Evolutionary conservation across 2,797 vertebrate genomes (phyloP).

Genomic region (Leucoraja ocellata): DNA sequence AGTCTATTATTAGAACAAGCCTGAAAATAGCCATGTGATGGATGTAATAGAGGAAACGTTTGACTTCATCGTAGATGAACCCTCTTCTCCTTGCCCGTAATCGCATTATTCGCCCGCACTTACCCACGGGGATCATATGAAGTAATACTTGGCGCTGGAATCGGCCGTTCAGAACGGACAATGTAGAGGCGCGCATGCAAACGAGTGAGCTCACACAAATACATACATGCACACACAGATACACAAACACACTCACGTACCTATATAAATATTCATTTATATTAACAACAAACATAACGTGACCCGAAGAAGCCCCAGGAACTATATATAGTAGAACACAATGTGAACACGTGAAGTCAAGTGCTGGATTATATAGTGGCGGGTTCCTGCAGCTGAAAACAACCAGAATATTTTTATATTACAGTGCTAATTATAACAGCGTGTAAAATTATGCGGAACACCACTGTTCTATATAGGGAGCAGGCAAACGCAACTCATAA

Average conservation of each 20-base stretch:
- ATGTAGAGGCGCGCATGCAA: background rate
- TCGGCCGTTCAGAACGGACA: background rate
- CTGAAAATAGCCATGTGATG: slow-evolving; percentile 4
- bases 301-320: background rate
- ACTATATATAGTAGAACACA: background rate
- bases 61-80: background rate
- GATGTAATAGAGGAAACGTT: background rate
- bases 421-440: slow-evolving; percentile 30
- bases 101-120: background rate
- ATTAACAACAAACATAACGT: background rate
- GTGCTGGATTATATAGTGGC: background rate
- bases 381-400: background rate
- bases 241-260: background rate
- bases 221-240: background rate
- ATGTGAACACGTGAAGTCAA: background rate
- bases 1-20: background rate
- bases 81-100: background rate
- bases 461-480: background rate
- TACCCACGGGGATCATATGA: background rate
- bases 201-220: background rate
- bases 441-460: slow-evolving; percentile 31
- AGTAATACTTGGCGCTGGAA: too few species aligned
- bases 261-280: background rate
- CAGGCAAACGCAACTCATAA: background rate
- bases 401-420: background rate